Percentiles rank a stretch among this genome's conserved stretches.
phyloP scores from a whole-genome alignment of 2,797 vertebrate genomes.

The Eremophila alpestris region DNA sequence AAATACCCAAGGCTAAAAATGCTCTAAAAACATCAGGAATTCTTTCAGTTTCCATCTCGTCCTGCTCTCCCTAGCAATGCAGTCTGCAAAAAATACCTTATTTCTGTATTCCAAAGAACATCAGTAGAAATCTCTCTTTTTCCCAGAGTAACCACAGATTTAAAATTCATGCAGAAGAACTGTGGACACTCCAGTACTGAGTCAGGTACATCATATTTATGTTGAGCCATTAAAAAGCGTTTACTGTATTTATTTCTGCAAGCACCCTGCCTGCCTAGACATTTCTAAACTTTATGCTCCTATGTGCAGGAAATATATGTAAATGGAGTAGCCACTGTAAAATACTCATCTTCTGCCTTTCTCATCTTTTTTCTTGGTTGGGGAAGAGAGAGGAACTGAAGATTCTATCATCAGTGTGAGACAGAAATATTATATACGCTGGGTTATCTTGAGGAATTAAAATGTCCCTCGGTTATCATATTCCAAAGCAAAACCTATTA shows the following conservation, averaged over 20 bases:
- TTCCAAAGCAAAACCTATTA: conserved; percentile 58
- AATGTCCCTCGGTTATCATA: conserved; percentile 54
- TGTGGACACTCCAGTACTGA: neutral
- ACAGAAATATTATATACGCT: neutral
- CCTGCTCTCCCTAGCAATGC: neutral
- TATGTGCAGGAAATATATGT: conserved; percentile 13
- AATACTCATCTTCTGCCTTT: conserved; percentile 33
- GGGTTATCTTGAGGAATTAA: conserved; percentile 50
- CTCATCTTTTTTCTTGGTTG: conserved; percentile 3
- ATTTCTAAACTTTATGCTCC: conserved; percentile 18
- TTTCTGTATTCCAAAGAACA: neutral
- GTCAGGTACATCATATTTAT: conserved; percentile 1
- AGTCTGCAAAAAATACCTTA: neutral
- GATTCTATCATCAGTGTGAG: neutral
- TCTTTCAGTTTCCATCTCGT: neutral
- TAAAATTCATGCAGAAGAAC: neutral
- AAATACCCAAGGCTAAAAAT: neutral
- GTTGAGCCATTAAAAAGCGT: neutral
- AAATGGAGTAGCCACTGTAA: conserved; percentile 27
- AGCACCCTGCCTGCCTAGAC: neutral
- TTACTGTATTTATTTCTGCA: conserved; percentile 28
- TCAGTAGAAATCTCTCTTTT: neutral
- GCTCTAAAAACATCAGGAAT: neutral
- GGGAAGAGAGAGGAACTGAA: conserved; percentile 6
- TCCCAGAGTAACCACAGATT: neutral